Conservation (phyloP, 2,113 vertebrate species). For the Lutjanus erythropterus region DNA sequence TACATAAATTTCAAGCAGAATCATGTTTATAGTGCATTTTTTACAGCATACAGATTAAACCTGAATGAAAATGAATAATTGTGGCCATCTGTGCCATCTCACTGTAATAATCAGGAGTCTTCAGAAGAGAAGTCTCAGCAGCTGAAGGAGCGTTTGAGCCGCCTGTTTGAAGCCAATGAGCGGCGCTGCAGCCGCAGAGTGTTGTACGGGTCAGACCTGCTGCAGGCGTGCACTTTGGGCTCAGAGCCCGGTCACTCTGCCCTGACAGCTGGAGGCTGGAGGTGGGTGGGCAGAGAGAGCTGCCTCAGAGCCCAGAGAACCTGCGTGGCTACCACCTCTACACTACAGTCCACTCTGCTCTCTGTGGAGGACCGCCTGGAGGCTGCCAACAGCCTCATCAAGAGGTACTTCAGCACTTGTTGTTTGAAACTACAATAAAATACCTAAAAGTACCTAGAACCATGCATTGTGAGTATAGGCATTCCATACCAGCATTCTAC, state of each 20-base stretch:
- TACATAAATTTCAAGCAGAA: not conserved
- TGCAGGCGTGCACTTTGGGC: constrained; percentile 85
- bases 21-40: not conserved
- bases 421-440: not conserved
- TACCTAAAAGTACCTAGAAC: not conserved
- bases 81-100: not conserved
- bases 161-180: constrained; percentile 90
- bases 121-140: constrained; percentile 90
- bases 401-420: constrained; percentile 80
- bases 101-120: constrained; percentile 81
- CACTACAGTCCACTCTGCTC: constrained; percentile 81
- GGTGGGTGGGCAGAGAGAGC: constrained; percentile 87
- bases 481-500: too few species aligned
- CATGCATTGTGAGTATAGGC: not conserved
- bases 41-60: not conserved
- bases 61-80: not conserved
- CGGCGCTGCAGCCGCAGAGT: constrained; percentile 89
- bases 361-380: constrained; percentile 77
- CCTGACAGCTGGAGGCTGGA: constrained; percentile 78
- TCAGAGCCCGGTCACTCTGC: constrained; percentile 60
- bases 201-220: constrained; percentile 90
- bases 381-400: constrained; percentile 73
- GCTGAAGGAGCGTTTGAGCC: constrained; percentile 89
- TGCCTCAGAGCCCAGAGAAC: constrained; percentile 79
- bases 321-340: constrained; percentile 70